Evolutionary conservation across 1,140 invertebrate genomes (phyloP).

Genomic region (Pararge aegeria): DNA sequence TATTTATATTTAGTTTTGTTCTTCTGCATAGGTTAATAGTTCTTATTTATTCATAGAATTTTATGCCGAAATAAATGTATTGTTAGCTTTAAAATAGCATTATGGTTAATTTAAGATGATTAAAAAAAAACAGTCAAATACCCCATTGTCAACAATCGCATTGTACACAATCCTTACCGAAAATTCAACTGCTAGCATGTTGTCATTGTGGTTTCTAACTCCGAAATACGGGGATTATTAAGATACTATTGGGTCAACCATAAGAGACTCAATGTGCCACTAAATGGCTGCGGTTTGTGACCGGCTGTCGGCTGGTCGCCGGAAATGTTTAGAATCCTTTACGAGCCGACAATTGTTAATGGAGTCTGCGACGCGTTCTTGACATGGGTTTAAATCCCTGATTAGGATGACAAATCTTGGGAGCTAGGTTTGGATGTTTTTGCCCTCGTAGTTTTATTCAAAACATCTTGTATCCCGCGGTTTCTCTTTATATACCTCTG

Average conservation of each 20-base stretch:
- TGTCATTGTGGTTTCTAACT: not conserved
- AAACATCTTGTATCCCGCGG: too few species aligned
- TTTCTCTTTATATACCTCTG: too few species aligned
- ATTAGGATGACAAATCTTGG: slow-evolving; percentile 1
- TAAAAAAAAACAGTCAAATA: too few species aligned
- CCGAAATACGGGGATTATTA: slow-evolving; percentile 4
- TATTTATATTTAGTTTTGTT: too few species aligned
- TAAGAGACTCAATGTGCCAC: slow-evolving; percentile 3
- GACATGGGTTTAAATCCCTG: slow-evolving; percentile 5
- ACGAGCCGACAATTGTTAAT: slow-evolving; percentile 7
- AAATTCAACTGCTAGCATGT: not conserved
- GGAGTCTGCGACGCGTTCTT: not conserved
- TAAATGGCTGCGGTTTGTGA: slow-evolving; percentile 2
- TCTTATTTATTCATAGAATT: too few species aligned
- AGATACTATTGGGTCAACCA: slow-evolving; percentile 8
- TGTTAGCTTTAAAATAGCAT: too few species aligned
- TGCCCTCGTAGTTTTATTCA: not conserved
- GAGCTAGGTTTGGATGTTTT: not conserved
- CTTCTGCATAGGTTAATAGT: too few species aligned
- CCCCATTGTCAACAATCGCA: too few species aligned
- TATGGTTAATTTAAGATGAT: too few species aligned
- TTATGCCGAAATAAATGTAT: too few species aligned
- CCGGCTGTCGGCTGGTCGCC: not conserved
- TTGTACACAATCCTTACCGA: too few species aligned
- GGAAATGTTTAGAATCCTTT: slow-evolving; percentile 6